Conservation (phyloP, 1,140 invertebrate genomes). For the Drosophila murphyi region DNA sequence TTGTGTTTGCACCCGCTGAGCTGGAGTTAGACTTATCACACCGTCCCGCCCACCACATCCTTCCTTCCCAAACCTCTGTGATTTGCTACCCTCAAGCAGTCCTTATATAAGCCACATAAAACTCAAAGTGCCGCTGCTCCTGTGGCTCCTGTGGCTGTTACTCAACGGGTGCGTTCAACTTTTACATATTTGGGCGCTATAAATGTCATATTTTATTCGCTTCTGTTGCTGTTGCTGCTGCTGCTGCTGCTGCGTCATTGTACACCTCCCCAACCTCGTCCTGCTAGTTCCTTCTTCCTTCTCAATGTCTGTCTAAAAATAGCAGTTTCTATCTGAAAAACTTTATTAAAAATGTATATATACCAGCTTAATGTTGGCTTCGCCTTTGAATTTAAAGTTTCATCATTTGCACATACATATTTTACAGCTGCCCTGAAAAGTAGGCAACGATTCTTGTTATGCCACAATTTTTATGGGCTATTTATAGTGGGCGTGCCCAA, state of each 20-base stretch:
- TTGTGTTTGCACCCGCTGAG: slow-evolving; percentile 18
- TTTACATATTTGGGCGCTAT: slow-evolving; percentile 74
- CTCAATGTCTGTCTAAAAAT: slow-evolving; percentile 63
- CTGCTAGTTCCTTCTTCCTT: neutral
- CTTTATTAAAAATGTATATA: slow-evolving; percentile 80
- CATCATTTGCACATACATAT: slow-evolving; percentile 17
- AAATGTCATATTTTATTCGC: slow-evolving; percentile 79
- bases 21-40: neutral
- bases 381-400: slow-evolving; percentile 61
- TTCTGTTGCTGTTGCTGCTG: slow-evolving; percentile 23
- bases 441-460: slow-evolving; percentile 26
- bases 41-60: too few species aligned
- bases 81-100: slow-evolving; percentile 24
- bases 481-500: slow-evolving; percentile 43
- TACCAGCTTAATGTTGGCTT: slow-evolving; percentile 37
- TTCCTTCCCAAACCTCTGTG: neutral
- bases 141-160: slow-evolving; percentile 13
- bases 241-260: neutral
- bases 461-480: slow-evolving; percentile 25
- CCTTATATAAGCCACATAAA: slow-evolving; percentile 67
- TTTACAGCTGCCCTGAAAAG: slow-evolving; percentile 35
- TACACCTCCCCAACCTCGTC: neutral
- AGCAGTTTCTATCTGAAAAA: slow-evolving; percentile 71
- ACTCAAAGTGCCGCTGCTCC: slow-evolving; percentile 50
- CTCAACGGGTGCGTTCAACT: slow-evolving; percentile 75